Conservation (phyloP, 2,113 vertebrate genomes). For the Chlorocebus sabaeus region DNA sequence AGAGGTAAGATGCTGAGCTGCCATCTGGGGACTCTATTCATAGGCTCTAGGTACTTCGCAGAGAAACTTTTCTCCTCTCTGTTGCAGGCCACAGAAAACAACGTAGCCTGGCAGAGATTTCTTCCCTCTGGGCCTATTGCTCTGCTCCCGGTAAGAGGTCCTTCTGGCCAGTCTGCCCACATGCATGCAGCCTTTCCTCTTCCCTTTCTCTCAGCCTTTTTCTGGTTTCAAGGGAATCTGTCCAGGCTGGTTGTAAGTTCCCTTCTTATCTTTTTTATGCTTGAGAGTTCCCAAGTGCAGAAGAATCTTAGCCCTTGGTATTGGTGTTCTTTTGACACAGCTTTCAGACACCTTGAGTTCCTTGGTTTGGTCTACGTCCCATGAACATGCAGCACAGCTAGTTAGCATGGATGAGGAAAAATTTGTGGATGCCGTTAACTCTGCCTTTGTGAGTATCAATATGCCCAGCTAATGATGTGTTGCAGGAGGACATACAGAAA, state of each 20-base stretch:
- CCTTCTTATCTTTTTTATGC: not conserved
- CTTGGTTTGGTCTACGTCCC: conserved; percentile 97
- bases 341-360: conserved; percentile 94
- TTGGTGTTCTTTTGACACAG: conserved; percentile 79
- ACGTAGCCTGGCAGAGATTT: conserved; percentile 98
- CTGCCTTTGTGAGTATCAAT: conserved; percentile 93
- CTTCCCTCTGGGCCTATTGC: conserved; percentile 97
- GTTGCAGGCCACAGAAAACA: conserved; percentile 93
- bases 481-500: not conserved
- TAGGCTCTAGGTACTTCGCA: not conserved
- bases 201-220: not conserved
- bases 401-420: conserved; percentile 92
- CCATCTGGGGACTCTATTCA: not conserved
- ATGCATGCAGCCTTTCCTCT: not conserved
- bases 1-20: conserved; percentile 84
- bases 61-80: not conserved
- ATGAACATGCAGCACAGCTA: conserved; percentile 90
- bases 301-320: not conserved
- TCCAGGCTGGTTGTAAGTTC: not conserved
- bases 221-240: not conserved
- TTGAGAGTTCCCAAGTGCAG: not conserved
- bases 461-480: not conserved
- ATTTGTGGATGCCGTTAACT: conserved; percentile 96
- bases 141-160: conserved; percentile 91
- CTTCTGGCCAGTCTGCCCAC: not conserved